Evolutionary conservation across 2,888 invertebrate species (phyloP).

Genomic region (Ichneumoninae sp.): DNA sequence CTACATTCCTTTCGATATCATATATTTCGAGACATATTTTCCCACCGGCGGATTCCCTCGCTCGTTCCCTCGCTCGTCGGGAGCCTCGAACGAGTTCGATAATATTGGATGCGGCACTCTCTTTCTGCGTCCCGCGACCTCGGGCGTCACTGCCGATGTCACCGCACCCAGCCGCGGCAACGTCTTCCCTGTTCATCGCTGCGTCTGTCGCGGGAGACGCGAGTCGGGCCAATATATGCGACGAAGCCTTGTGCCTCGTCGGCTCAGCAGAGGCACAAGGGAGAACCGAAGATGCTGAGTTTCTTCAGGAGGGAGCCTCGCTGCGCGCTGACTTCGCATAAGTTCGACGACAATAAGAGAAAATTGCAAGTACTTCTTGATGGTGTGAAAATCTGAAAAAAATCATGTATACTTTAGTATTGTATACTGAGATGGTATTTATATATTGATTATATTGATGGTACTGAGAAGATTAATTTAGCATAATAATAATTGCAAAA

Average conservation of each 20-base stretch:
- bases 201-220: slow-evolving; percentile 51
- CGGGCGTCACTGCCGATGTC: slow-evolving; percentile 36
- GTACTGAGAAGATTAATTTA: no score
- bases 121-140: slow-evolving; percentile 56
- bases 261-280: slow-evolving; percentile 48
- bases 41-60: slow-evolving; percentile 56
- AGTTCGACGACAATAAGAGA: no score
- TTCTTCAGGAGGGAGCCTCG: no score
- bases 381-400: no score
- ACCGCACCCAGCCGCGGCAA: slow-evolving; percentile 29
- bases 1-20: slow-evolving; percentile 51
- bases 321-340: no score
- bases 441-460: no score
- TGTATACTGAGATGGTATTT: no score
- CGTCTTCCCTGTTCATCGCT: slow-evolving; percentile 38
- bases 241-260: slow-evolving; percentile 75
- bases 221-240: slow-evolving; percentile 72
- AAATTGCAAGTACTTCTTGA: no score
- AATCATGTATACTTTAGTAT: no score
- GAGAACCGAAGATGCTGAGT: slow-evolving; percentile 73
- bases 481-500: no score
- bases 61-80: slow-evolving; percentile 7
- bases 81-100: slow-evolving; percentile 65
- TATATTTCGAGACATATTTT: slow-evolving; percentile 36
- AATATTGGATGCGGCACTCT: slow-evolving; percentile 75